Evolutionary conservation across 2,888 invertebrate genomes (phyloP).

Genomic region (Lymantria monacha): DNA sequence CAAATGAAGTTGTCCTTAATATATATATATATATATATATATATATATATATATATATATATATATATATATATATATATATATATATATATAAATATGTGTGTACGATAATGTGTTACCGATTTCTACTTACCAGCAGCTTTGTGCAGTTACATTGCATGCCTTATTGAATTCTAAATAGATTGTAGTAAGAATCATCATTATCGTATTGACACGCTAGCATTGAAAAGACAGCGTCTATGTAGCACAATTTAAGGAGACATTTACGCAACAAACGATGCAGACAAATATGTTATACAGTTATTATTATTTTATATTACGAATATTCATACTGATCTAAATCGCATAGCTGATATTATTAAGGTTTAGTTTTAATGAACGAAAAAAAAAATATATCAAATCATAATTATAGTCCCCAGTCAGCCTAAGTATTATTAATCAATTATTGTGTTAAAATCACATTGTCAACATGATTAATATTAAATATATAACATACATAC

Average conservation of each 20-base stretch:
- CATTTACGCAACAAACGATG: conserved; percentile 63
- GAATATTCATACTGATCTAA: conserved; percentile 55
- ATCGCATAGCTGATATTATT: conserved; percentile 65
- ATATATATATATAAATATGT: too few species aligned
- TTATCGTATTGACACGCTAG: conserved; percentile 32
- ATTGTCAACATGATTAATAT: conserved; percentile 34
- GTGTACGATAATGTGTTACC: background rate
- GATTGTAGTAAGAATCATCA: conserved; percentile 2
- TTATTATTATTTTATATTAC: conserved; percentile 49
- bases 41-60: too few species aligned
- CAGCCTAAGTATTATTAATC: conserved; percentile 69
- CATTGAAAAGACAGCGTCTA: conserved; percentile 47
- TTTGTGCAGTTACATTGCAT: conserved; percentile 17
- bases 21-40: too few species aligned
- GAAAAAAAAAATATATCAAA: conserved; percentile 40
- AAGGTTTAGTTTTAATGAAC: conserved; percentile 63
- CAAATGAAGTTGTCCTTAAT: too few species aligned
- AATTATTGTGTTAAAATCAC: conserved; percentile 42
- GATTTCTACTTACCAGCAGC: conserved; percentile 9
- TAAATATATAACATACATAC: conserved; percentile 35
- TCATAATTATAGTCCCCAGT: conserved; percentile 53
- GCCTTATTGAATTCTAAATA: conserved; percentile 32
- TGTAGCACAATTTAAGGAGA: conserved; percentile 59
- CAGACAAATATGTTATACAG: conserved; percentile 50
- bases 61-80: too few species aligned